These are phyloP conservation scores for Arremon aurantiirostris DNA, from an alignment of 2,797 vertebrate species.

Conservation along the genomic window DNA sequence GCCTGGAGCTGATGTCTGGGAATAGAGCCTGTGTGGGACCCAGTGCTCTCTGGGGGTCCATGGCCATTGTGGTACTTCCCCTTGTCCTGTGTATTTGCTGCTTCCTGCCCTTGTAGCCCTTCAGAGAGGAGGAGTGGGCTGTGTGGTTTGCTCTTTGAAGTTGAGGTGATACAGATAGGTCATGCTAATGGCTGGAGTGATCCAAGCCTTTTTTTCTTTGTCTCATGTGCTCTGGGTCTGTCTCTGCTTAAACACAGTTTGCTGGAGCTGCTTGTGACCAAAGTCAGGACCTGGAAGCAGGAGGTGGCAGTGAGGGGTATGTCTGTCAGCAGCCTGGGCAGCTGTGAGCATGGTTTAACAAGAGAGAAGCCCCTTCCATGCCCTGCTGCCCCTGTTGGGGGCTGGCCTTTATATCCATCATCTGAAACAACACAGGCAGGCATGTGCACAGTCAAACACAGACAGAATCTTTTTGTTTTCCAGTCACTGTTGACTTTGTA, in stretches of 20 bases:
- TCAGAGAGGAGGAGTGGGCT: neutral
- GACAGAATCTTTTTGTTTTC: neutral
- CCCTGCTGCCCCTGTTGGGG: neutral
- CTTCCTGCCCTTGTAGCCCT: neutral
- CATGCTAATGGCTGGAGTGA: neutral
- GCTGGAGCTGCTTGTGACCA: neutral
- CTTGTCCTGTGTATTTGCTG: neutral
- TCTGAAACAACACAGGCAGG: neutral
- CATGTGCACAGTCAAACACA: neutral
- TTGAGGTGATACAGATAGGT: fast-evolving
- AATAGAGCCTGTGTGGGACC: neutral
- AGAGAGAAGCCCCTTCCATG: neutral
- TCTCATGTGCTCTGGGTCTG: neutral
- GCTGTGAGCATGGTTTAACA: neutral
- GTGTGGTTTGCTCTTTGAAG: neutral
- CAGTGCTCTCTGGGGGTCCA: fast-evolving
- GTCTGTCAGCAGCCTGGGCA: neutral
- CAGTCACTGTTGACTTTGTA: neutral
- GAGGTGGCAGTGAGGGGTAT: fast-evolving
- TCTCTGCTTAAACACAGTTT: neutral
- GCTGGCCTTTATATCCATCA: neutral
- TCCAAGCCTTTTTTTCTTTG: neutral
- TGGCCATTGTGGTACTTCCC: neutral
- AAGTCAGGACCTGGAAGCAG: neutral
- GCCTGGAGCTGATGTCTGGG: neutral